Conservation (phyloP, 2,888 invertebrate species). For the Clusia tigrina region DNA sequence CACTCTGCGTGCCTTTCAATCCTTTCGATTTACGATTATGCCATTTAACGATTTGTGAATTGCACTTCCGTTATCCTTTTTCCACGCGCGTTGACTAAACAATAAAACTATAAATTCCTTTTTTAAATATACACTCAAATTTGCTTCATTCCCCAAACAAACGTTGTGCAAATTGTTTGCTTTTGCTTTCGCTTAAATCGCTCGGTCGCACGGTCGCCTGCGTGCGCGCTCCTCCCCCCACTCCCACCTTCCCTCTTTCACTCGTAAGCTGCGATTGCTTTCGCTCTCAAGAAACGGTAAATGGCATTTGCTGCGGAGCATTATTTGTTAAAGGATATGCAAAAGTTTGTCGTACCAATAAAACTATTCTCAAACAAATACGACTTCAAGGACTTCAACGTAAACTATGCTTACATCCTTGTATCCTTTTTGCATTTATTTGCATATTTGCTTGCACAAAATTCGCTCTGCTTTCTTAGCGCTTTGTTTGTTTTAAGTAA, state of each 20-base stretch:
- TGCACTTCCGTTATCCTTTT: constrained; percentile 43
- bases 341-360: constrained; percentile 56
- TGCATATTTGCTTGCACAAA: constrained; percentile 16
- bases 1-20: neutral
- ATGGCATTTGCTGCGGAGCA: constrained; percentile 20
- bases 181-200: constrained; percentile 25
- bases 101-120: constrained; percentile 57
- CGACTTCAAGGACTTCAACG: constrained; percentile 51
- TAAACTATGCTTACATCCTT: constrained; percentile 40
- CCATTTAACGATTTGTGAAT: constrained; percentile 59
- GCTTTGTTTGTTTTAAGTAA: constrained; percentile 23
- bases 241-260: neutral
- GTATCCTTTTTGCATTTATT: constrained; percentile 14
- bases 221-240: constrained; percentile 19
- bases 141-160: constrained; percentile 33
- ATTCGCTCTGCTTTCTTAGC: constrained; percentile 6
- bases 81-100: constrained; percentile 40
- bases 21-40: constrained; percentile 42
- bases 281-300: constrained; percentile 14
- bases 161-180: constrained; percentile 42
- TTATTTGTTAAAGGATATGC: constrained; percentile 55
- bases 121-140: constrained; percentile 44
- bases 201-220: neutral
- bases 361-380: constrained; percentile 40
- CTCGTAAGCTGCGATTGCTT: no score